Base-by-base conservation (phyloP, 2,797 vertebrate species). In the Pteronotus mesoamericanus region DNA sequence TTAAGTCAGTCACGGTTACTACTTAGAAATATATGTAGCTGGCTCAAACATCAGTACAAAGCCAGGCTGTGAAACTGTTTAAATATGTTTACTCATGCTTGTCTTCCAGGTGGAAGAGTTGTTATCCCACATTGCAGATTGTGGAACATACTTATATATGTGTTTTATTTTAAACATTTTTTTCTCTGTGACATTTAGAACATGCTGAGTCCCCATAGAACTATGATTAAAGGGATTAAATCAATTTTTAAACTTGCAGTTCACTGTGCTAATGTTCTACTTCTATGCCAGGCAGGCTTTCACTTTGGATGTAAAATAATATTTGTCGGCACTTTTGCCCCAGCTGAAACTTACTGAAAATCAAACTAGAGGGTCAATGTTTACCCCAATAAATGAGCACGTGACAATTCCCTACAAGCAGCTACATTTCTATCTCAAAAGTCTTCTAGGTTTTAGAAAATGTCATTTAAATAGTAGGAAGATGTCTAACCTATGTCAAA, bases 241-340 rank as follows among this genome's bases (percentile, higher is more conserved):
- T 93, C 5, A 12, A 32, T 91, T 97, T 97, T 80, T 92, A 93
- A 92, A 96, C 39, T 42, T 22, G 79, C 19, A 97, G 94, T 84
- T 95, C 89, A 71, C 18, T 93, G 95, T 75, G 59, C 91, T 97
- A 92, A 97, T 75, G 94, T 59, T 94, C 91, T 91, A 69, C 59
- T 59, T 97, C 95, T 90, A 48, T 59, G 94, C 85, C 92, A 96
- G 48, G 84, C 15, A 34, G 83, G 96, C 48, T 75, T 75, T 96
- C 3, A 79, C 68, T 95, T 89, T 64, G 83, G 85, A 93, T 93
- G 94, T 97, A 82, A 95, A 90, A 51, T 71, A 88, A 69, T 89
- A 93, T 89, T 96, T 94, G 96, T 82, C 39, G 79, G 89, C 92
- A 97, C 95, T 97, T 97, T 97, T 95, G 96, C 86, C 91, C 55